These are phyloP conservation scores for Myiagra hebetior DNA, from an alignment of 2,113 vertebrate genomes.

Conservation along the genomic window DNA sequence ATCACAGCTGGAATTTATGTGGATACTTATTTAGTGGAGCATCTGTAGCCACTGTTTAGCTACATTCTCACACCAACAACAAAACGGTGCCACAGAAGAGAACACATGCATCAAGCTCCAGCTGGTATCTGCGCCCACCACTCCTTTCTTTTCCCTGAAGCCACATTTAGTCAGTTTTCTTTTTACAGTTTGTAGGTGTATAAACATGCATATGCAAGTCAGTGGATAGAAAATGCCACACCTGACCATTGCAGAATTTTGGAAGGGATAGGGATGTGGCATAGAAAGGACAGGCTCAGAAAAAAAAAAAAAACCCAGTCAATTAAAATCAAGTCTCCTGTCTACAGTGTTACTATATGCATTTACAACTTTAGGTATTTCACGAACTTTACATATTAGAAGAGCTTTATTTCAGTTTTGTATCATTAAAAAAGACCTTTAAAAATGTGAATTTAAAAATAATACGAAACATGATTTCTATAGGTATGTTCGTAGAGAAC, in stretches of 20 bases:
- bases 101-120: constrained; percentile 56
- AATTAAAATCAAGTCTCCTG: background rate
- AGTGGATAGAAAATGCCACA: background rate
- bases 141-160: constrained; percentile 36
- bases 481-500: background rate
- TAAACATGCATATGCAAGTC: constrained; percentile 35
- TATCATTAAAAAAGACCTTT: background rate
- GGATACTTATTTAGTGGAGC: constrained; percentile 58
- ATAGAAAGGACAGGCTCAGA: background rate
- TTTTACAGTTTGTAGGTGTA: constrained; percentile 39
- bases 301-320: background rate
- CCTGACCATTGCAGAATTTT: constrained; percentile 18
- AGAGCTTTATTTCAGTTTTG: background rate
- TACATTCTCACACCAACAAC: constrained; percentile 65
- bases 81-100: constrained; percentile 64
- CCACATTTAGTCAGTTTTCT: constrained; percentile 46
- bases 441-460: background rate
- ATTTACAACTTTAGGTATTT: background rate
- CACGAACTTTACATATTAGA: background rate
- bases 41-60: constrained; percentile 65
- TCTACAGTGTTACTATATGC: background rate
- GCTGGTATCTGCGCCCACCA: constrained; percentile 47
- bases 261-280: background rate
- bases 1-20: constrained; percentile 68
- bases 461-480: background rate